Conservation (phyloP, 2,888 invertebrate genomes). For the Lasioglossum morio region DNA sequence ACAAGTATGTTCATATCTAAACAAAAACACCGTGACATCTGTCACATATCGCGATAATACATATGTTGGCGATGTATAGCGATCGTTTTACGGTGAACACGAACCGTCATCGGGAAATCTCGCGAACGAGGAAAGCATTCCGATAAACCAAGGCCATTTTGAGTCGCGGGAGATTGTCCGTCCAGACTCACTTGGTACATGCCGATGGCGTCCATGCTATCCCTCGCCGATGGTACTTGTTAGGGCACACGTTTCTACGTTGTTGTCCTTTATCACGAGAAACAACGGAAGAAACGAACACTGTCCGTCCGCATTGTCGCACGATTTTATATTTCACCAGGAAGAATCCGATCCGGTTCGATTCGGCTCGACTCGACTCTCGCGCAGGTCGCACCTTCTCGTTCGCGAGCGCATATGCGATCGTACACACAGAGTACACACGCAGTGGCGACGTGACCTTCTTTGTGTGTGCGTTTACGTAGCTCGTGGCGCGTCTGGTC, state of each 20-base stretch:
- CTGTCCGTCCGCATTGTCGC: conserved; percentile 46
- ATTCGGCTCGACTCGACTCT: conserved; percentile 1
- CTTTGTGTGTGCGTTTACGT: conserved; percentile 56
- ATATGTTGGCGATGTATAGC: neutral
- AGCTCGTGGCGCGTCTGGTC: conserved; percentile 57
- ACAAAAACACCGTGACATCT: conserved; percentile 66
- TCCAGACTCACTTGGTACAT: conserved; percentile 83
- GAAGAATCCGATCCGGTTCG: conserved; percentile 19
- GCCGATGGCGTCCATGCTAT: conserved; percentile 83
- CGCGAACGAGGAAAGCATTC: conserved; percentile 19
- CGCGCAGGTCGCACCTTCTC: conserved; percentile 21
- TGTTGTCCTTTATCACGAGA: conserved; percentile 36
- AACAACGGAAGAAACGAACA: neutral
- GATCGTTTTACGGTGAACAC: neutral
- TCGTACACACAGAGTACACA: conserved; percentile 3
- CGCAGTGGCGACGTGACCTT: conserved; percentile 44
- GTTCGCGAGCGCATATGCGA: conserved; percentile 43
- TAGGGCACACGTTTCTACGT: conserved; percentile 8
- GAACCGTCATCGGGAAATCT: conserved; percentile 10
- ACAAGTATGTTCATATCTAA: conserved; percentile 40
- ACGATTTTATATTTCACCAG: conserved; percentile 19
- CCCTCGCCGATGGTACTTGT: conserved; percentile 28
- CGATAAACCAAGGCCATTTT: conserved; percentile 78
- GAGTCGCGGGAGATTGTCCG: conserved; percentile 65
- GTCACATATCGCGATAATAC: conserved; percentile 46